A percentile compares a stretch with the other conserved stretches of the same genome.
Evolutionary conservation across 2,888 invertebrate species (phyloP).

Genomic region (Epinotia ramella): DNA sequence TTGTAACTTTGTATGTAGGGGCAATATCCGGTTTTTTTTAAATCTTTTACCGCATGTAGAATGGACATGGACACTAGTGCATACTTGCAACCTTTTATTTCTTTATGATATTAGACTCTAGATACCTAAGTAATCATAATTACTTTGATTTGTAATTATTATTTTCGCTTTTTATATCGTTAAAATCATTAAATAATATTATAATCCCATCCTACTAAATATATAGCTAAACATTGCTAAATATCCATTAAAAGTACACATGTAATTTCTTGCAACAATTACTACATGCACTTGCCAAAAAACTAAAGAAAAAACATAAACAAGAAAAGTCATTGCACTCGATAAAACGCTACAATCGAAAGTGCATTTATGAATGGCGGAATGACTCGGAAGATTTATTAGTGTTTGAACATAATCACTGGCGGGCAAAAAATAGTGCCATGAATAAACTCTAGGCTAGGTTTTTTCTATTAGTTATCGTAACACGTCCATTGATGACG

Average conservation of each 20-base stretch:
- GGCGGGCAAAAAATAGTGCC: constrained; percentile 43
- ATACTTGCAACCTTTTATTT: too few relatives aligned
- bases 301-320: constrained; percentile 38
- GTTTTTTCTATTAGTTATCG: constrained; percentile 21
- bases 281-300: constrained; percentile 36
- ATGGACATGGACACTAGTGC: too few relatives aligned
- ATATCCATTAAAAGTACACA: not conserved
- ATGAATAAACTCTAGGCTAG: constrained; percentile 23
- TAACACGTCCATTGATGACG: constrained; percentile 25
- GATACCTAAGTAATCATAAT: too few relatives aligned
- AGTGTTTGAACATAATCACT: constrained; percentile 37
- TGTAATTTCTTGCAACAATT: constrained; percentile 17
- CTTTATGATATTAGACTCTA: too few relatives aligned
- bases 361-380: constrained; percentile 43
- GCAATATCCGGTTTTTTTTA: too few relatives aligned
- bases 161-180: too few relatives aligned
- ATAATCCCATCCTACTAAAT: too few relatives aligned
- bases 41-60: too few relatives aligned
- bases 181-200: too few relatives aligned
- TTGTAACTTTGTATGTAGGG: too few relatives aligned
- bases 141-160: too few relatives aligned
- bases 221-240: not conserved
- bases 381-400: constrained; percentile 33
- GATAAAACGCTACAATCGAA: constrained; percentile 38
- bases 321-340: constrained; percentile 40